phyloP scores from a whole-genome alignment of 1,140 invertebrate genomes.

The Drosophila novamexicana region DNA sequence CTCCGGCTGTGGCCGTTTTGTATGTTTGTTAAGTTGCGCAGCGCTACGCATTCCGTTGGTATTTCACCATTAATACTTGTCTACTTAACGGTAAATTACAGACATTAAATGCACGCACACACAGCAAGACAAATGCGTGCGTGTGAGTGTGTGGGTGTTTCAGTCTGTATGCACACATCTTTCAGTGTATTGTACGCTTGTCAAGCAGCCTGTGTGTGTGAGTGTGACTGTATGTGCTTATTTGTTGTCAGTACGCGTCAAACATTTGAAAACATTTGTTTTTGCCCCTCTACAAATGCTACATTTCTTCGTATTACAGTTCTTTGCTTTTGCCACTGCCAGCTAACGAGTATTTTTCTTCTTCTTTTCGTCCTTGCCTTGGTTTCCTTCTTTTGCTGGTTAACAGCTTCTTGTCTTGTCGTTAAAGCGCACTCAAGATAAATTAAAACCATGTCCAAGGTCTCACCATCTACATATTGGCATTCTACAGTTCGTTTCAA shows the following conservation, averaged over 20 bases:
- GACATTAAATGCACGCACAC: conserved; percentile 80
- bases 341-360: conserved; percentile 28
- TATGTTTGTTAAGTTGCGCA: conserved; percentile 76
- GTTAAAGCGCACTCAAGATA: conserved; percentile 2
- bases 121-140: conserved; percentile 46
- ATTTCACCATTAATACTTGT: conserved; percentile 84
- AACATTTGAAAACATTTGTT: conserved; percentile 83
- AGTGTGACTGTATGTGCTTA: conserved; percentile 57
- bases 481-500: neutral
- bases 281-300: conserved; percentile 72
- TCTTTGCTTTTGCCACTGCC: conserved; percentile 22
- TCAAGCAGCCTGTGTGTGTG: conserved; percentile 25
- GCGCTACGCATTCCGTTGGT: conserved; percentile 81
- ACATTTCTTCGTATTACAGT: conserved; percentile 68
- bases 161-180: conserved; percentile 40
- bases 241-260: conserved; percentile 81
- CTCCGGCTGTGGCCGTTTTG: conserved; percentile 54
- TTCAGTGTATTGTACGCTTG: conserved; percentile 36
- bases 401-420: conserved; percentile 23
- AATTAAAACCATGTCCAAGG: neutral
- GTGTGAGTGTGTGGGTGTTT: conserved; percentile 31
- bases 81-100: conserved; percentile 84
- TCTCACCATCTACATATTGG: neutral
- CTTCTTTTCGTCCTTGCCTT: neutral
- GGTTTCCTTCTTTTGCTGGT: conserved; percentile 13